A percentile compares a stretch with the other conserved stretches of the same genome.
These are phyloP conservation scores for Phortica okadai DNA, from an alignment of 2,888 invertebrate species.

Conservation along the genomic window DNA sequence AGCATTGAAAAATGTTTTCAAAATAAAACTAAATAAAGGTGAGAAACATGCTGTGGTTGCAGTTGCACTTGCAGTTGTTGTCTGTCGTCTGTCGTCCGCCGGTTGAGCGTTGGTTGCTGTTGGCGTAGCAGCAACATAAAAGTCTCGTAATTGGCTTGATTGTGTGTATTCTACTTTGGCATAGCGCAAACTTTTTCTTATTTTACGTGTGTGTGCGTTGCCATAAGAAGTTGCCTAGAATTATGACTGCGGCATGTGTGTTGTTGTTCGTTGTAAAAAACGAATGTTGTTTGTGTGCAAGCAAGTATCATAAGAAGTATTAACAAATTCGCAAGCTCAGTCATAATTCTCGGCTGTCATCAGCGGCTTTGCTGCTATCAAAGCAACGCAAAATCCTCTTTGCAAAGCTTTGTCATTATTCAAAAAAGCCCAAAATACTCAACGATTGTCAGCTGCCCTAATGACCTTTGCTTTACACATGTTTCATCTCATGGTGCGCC, in stretches of 20 bases:
- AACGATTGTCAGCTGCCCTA: conserved; percentile 58
- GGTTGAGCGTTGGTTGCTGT: neutral
- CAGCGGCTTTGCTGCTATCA: neutral
- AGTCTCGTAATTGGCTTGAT: conserved; percentile 46
- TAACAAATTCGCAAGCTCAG: neutral
- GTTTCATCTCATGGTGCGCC: conserved; percentile 41
- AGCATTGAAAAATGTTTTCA: conserved; percentile 32
- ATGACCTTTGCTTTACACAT: conserved; percentile 67
- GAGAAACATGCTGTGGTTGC: neutral
- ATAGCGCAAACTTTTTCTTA: neutral
- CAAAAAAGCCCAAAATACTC: conserved; percentile 43
- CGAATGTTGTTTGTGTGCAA: no score
- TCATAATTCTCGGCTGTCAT: neutral
- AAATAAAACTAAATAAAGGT: conserved; percentile 33
- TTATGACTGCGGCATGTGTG: neutral
- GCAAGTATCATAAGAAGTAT: neutral
- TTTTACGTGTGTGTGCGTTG: neutral
- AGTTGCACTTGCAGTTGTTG: no score
- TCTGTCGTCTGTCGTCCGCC: conserved; percentile 21
- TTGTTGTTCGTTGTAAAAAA: neutral
- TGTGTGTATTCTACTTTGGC: conserved; percentile 28
- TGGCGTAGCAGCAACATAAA: neutral
- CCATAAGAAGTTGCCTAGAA: neutral
- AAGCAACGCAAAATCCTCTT: conserved; percentile 20
- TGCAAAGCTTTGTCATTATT: conserved; percentile 49